phyloP scores from a whole-genome alignment of 1,140 invertebrate genomes.

The Eupeodes corollae region DNA sequence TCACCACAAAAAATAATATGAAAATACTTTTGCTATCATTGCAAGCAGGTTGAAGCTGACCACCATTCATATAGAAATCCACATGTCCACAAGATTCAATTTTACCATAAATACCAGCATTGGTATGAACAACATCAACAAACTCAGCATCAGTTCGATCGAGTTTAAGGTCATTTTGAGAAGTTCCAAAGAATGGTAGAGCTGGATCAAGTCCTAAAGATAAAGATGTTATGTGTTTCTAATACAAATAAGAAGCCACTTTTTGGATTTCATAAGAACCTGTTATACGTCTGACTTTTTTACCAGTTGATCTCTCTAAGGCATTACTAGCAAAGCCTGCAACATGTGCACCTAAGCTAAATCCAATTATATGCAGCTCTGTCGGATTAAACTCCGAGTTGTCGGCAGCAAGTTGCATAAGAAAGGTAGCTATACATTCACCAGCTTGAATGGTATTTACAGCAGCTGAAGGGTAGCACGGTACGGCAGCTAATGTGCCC shows the following conservation, averaged over 20 bases:
- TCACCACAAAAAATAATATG: background rate
- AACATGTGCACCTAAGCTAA: constrained; percentile 77
- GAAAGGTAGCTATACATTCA: constrained; percentile 37
- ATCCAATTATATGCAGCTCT: constrained; percentile 74
- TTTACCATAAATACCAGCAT: constrained; percentile 50
- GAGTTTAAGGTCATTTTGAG: constrained; percentile 11
- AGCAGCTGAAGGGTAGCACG: constrained; percentile 42
- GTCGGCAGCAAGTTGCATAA: constrained; percentile 30
- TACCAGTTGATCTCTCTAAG: constrained; percentile 9
- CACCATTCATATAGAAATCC: constrained; percentile 76
- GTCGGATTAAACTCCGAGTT: constrained; percentile 41
- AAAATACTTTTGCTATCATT: constrained; percentile 30
- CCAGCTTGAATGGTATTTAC: constrained; percentile 41
- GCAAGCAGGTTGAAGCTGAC: constrained; percentile 62
- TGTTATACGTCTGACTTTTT: constrained; percentile 23
- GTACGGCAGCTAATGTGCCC: constrained; percentile 35
- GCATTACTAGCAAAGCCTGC: constrained; percentile 63
- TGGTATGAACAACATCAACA: constrained; percentile 68
- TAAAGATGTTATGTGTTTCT: background rate
- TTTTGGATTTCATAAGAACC: constrained; percentile 7
- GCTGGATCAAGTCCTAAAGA: constrained; percentile 25
- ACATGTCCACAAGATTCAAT: constrained; percentile 50
- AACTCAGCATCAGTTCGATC: constrained; percentile 52
- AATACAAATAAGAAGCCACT: background rate
- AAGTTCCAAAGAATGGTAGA: constrained; percentile 22